Conservation (phyloP, 2,888 invertebrate species). For the Athalia cordata region DNA sequence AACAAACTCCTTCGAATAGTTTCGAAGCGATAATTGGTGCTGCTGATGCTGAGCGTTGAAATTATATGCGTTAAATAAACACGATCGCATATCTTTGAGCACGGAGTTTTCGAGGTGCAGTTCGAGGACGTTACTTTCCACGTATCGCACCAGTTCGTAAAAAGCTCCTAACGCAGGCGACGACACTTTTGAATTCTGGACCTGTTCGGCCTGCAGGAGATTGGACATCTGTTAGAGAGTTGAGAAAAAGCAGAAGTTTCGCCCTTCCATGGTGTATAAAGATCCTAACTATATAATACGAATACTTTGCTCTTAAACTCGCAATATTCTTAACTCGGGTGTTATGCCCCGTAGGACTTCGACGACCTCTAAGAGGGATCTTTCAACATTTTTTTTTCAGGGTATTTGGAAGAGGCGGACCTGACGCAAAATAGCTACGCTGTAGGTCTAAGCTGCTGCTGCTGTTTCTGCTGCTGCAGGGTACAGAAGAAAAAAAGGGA, state of each 20-base stretch:
- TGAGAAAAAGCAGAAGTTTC: slow-evolving; percentile 64
- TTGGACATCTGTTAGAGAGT: slow-evolving; percentile 62
- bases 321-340: slow-evolving; percentile 39
- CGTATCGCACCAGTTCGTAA: no score
- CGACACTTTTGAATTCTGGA: slow-evolving; percentile 25
- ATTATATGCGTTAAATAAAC: no score
- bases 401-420: slow-evolving; percentile 2
- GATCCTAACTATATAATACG: no score
- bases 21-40: slow-evolving; percentile 29
- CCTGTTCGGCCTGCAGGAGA: slow-evolving; percentile 34
- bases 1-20: slow-evolving; percentile 46
- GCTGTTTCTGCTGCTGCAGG: no score
- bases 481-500: neutral
- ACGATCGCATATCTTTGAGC: no score
- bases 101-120: no score
- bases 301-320: neutral
- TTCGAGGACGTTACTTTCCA: no score
- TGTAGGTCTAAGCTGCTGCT: slow-evolving; percentile 15
- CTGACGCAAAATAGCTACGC: slow-evolving; percentile 12
- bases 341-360: slow-evolving; percentile 23
- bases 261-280: neutral
- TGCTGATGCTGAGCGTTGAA: no score
- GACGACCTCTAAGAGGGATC: slow-evolving; percentile 20
- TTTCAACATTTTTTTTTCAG: slow-evolving; percentile 25
- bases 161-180: slow-evolving; percentile 26